These are phyloP conservation scores for Enteromius radiatus DNA, from an alignment of 2,797 vertebrate species.

Conservation along the genomic window DNA sequence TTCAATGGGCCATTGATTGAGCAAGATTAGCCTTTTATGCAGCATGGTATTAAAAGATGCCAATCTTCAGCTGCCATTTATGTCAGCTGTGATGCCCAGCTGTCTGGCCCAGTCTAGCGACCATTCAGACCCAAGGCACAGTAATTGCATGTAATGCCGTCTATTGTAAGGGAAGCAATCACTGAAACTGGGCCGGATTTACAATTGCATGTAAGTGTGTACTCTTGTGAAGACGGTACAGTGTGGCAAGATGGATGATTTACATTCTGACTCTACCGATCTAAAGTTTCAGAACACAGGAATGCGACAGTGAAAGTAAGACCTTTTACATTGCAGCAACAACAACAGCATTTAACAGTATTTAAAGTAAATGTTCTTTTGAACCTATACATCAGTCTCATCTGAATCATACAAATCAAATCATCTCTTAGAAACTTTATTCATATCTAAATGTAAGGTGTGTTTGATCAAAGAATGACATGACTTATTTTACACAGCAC, in stretches of 20 bases:
- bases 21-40: constrained; percentile 61
- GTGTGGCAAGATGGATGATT: background rate
- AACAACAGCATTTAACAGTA: too few species aligned
- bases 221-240: constrained; percentile 24
- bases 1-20: constrained; percentile 65
- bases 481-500: background rate
- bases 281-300: background rate
- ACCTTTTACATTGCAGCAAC: background rate
- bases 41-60: constrained; percentile 57
- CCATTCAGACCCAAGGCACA: constrained; percentile 53
- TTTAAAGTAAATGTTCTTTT: background rate
- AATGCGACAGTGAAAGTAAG: background rate
- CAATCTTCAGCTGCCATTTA: constrained; percentile 56
- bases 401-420: background rate
- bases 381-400: background rate
- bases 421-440: background rate
- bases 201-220: constrained; percentile 34
- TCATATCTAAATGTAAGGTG: background rate
- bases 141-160: constrained; percentile 48
- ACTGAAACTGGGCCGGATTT: constrained; percentile 46
- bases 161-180: constrained; percentile 56
- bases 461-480: background rate
- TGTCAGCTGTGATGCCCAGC: constrained; percentile 61
- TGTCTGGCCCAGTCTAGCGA: constrained; percentile 51
- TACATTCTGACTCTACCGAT: background rate